Evolutionary conservation across 2,113 vertebrate genomes (phyloP), one percentile per base, ranked within the genome.

Genomic region (Scatophagus argus): DNA sequence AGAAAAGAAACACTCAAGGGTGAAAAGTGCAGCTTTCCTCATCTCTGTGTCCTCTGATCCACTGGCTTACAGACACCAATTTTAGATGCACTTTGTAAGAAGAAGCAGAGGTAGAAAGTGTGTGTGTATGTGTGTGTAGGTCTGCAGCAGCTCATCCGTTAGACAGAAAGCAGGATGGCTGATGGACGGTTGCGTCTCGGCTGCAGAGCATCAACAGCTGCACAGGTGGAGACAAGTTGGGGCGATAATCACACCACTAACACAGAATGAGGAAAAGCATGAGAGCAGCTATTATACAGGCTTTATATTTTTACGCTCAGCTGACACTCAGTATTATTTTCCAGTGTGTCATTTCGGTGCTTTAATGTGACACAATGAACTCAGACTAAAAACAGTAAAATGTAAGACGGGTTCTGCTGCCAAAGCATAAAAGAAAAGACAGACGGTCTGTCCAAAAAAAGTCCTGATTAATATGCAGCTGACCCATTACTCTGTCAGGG

Each of bases 31-130:
- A 69, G 65, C 44, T 59, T 73, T 38, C 32, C 29, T 36, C 31
- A 1, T 68, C 25, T 27, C 39, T 3, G 16, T 34, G 43, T 51
- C 25, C 49, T 78, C 47, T 67, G 58, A 72, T 59, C 36, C 68
- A 21, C 44, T 27, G 29, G 62, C 41, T 58, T 6, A 73, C 25
- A 81, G 43, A 41, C 44, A 16, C 70, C 60, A 14, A 70, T 62
- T 77, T 77, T 81, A 74, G 68, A 80, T 69, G 72, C 77, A 74
- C 76, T 77, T 60, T 77, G 73, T 12, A 8, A 47, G 23, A 58
- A 43, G 51, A 60, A n/a, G 46, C 8, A 19, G 41, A 36, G 16
- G 36, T 43, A 49, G 25, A 17, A 0, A 38, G 38, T 29, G 14
- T 41, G 63, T 4, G 29, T 23, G 17, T 44, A 27, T 39, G 6